Conservation (phyloP, 2,797 vertebrate species). For the Poecilia picta region DNA sequence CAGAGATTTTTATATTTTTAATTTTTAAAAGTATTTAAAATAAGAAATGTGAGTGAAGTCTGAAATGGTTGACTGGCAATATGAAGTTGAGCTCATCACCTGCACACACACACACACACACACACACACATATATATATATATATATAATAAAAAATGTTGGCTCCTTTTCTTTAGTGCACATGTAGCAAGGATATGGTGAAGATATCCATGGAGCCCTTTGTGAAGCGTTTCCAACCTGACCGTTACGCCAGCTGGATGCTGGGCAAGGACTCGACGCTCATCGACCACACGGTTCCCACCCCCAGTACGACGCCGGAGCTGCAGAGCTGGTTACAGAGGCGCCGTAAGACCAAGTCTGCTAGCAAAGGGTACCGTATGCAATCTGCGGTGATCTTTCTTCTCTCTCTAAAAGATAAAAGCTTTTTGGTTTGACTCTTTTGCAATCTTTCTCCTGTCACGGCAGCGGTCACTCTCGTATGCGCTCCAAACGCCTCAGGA, state of each 20-base stretch:
- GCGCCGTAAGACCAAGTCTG: conserved; percentile 78
- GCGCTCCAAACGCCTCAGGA: conserved; percentile 90
- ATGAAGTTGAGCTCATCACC: neutral
- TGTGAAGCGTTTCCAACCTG: conserved; percentile 94
- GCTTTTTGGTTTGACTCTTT: conserved; percentile 7
- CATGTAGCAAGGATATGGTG: conserved; percentile 96
- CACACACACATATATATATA: no score
- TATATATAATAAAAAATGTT: neutral
- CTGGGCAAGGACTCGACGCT: conserved; percentile 90
- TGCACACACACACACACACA: no score
- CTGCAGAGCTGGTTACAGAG: conserved; percentile 89
- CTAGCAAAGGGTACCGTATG: conserved; percentile 79
- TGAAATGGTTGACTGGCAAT: neutral
- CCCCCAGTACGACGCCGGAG: conserved; percentile 90
- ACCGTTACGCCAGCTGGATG: conserved; percentile 92
- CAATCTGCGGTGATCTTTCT: neutral
- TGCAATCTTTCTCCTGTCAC: conserved; percentile 17
- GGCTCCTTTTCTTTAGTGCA: conserved; percentile 81
- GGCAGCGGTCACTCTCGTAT: conserved; percentile 82
- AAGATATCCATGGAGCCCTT: conserved; percentile 98
- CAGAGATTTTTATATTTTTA: no score
- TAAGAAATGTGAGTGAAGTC: neutral
- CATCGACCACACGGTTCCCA: conserved; percentile 91
- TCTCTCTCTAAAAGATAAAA: neutral
- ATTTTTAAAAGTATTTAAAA: no score